These are phyloP conservation scores for Heptranchias perlo DNA, from an alignment of 2,113 vertebrate species.

Conservation along the genomic window DNA sequence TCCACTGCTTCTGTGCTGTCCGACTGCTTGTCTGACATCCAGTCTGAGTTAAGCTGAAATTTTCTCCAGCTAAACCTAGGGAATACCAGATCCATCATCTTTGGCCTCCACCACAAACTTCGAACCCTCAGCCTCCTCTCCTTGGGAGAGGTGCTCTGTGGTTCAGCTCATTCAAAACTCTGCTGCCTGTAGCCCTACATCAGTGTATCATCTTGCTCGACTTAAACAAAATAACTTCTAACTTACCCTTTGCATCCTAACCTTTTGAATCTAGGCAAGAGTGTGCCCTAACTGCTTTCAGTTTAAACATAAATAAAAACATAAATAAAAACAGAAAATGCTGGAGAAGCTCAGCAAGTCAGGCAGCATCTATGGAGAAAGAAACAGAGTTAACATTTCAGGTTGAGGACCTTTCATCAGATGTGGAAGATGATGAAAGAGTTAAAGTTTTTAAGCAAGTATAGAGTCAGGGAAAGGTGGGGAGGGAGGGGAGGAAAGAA, in stretches of 20 bases:
- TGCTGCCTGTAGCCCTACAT: neutral
- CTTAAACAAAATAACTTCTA: neutral
- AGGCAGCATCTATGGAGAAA: too few species aligned
- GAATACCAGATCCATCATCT: neutral
- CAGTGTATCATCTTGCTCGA: neutral
- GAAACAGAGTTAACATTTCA: too few species aligned
- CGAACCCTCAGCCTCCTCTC: too few species aligned
- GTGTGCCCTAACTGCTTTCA: neutral
- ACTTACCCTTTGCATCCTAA: neutral
- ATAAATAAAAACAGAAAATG: neutral
- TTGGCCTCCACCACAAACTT: neutral
- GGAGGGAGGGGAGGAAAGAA: too few species aligned
- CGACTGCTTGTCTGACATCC: neutral
- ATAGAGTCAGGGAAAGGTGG: too few species aligned
- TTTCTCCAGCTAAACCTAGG: neutral
- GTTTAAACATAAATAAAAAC: neutral
- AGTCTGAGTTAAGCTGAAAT: neutral
- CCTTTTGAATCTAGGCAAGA: neutral
- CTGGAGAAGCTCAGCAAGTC: too few species aligned
- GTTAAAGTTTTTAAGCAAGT: too few species aligned
- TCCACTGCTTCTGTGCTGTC: neutral
- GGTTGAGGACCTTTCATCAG: too few species aligned
- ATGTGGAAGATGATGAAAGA: too few species aligned
- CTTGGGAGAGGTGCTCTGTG: neutral
- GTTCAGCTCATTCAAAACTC: too few species aligned